Evolutionary conservation across 2,113 vertebrate species (phyloP).

Genomic region (Colius striatus): DNA sequence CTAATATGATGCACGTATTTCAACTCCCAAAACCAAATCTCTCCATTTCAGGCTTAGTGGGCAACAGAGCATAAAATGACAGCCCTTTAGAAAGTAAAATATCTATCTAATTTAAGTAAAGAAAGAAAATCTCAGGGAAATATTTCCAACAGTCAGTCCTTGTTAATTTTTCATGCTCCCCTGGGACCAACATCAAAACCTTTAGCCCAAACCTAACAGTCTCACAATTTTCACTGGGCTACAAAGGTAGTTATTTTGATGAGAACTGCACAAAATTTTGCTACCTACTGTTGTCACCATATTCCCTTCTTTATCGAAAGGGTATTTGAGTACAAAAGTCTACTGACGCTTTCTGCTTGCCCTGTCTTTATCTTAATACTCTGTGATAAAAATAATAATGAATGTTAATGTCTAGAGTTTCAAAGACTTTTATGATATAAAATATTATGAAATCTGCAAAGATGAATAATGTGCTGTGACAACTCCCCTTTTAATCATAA

Average conservation of each 20-base stretch:
- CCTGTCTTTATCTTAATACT: not conserved
- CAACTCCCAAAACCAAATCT: not conserved
- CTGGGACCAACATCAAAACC: not conserved
- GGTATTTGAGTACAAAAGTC: not conserved
- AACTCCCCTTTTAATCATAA: conserved; percentile 16
- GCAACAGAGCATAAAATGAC: not conserved
- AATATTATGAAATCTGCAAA: not conserved
- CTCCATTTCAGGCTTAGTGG: not conserved
- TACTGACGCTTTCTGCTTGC: not conserved
- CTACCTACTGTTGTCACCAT: not conserved
- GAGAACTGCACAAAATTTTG: not conserved
- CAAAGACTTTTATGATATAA: not conserved
- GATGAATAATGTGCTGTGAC: conserved; percentile 14
- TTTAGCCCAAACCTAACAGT: not conserved
- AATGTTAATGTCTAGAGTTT: not conserved
- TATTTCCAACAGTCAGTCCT: not conserved
- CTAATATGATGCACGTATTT: not conserved
- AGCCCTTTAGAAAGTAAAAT: not conserved
- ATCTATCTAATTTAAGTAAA: not conserved
- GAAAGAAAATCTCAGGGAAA: not conserved
- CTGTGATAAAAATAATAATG: not conserved
- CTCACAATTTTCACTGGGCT: not conserved
- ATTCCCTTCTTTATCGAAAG: not conserved
- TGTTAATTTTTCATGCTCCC: not conserved
- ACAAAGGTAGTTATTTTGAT: not conserved